A percentile compares a stretch with the other conserved stretches of the same genome.
Conservation (phyloP, 2,888 invertebrate species). For the Holacanthella duospinosa region DNA sequence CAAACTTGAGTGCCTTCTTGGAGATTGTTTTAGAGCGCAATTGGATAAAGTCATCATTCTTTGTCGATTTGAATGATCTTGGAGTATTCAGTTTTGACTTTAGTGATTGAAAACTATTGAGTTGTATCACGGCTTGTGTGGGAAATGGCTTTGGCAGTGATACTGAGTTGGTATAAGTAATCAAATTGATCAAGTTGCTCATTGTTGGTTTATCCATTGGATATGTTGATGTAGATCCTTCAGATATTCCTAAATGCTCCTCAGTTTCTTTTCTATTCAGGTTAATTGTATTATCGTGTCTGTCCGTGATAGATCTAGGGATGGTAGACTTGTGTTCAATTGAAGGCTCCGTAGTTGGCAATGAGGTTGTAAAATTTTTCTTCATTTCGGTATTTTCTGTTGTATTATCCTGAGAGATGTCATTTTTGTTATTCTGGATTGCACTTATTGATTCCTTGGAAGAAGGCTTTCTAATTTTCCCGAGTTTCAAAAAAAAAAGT, state of each 20-base stretch:
- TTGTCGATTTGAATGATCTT: background rate
- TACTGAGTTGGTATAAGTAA: background rate
- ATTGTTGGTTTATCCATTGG: background rate
- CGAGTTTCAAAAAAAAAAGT: background rate
- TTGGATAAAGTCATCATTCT: background rate
- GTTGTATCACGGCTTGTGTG: background rate
- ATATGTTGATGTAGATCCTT: background rate
- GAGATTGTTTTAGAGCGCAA: constrained; percentile 11
- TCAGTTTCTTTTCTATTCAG: background rate
- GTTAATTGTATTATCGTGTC: background rate
- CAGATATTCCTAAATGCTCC: background rate
- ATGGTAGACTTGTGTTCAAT: background rate
- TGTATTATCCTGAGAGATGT: background rate
- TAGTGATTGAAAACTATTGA: background rate
- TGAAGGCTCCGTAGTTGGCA: background rate
- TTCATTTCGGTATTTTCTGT: background rate
- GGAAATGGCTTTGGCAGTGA: background rate
- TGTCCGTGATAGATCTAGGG: background rate
- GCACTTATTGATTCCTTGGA: background rate
- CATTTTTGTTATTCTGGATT: too few species aligned
- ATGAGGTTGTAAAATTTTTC: background rate
- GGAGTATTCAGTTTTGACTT: constrained; percentile 1
- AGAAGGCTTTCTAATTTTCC: background rate
- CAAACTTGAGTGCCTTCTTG: constrained; percentile 25
- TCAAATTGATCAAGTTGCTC: background rate